A percentile compares a stretch with the other conserved stretches of the same genome.
phyloP scores from a whole-genome alignment of 2,113 vertebrate species.

The Lethenteron camtschaticum region DNA sequence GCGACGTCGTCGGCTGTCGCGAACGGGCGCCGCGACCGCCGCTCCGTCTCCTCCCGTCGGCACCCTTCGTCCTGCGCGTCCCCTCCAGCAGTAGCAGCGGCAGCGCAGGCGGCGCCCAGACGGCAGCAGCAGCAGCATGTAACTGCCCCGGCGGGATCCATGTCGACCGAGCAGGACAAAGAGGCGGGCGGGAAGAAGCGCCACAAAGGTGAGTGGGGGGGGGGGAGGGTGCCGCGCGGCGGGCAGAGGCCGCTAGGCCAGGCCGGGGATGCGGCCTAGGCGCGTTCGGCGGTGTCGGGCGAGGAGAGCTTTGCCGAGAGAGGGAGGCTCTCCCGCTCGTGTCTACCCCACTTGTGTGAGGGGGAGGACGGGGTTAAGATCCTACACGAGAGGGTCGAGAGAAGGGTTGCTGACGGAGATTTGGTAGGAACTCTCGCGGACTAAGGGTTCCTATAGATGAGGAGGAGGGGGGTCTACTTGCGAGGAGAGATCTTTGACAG shows the following conservation, averaged over 20 bases:
- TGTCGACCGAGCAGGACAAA: conserved; percentile 5
- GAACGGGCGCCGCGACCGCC: conserved; percentile 1
- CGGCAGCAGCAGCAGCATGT: conserved; percentile 3
- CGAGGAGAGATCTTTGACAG: too few species aligned
- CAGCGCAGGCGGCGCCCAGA: conserved; percentile 2
- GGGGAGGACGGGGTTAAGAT: too few species aligned
- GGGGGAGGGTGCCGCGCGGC: background rate
- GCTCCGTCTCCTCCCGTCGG: conserved; percentile 2
- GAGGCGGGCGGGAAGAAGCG: conserved; percentile 5
- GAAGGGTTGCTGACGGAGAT: too few species aligned
- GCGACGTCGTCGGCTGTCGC: background rate
- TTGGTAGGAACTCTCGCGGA: too few species aligned
- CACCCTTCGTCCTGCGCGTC: background rate
- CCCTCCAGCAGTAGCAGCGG: background rate
- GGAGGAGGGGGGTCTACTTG: too few species aligned
- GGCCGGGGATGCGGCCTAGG: background rate
- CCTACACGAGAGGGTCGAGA: too few species aligned
- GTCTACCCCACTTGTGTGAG: too few species aligned
- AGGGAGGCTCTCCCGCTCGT: too few species aligned
- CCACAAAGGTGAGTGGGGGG: background rate
- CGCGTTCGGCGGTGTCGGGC: too few species aligned
- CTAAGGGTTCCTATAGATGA: too few species aligned
- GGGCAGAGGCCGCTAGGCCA: background rate
- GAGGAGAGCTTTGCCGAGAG: too few species aligned
- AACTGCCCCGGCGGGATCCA: background rate